Evolutionary conservation across 2,113 vertebrate species (phyloP).

Genomic region (Podarcis raffonei): DNA sequence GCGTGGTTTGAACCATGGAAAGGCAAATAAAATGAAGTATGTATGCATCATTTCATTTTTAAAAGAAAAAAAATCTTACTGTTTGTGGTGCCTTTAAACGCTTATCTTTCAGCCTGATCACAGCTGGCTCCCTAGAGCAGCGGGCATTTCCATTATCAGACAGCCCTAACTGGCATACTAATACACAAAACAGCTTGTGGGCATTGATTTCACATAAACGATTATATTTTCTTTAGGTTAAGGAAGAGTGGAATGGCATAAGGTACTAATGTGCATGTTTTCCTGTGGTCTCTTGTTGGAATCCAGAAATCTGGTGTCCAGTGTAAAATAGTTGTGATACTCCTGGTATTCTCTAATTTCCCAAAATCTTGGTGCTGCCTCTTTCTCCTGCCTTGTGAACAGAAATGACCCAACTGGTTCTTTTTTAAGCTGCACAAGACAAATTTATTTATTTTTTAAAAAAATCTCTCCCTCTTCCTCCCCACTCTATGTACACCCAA

Average conservation of each 20-base stretch:
- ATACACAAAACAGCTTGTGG: slow-evolving; percentile 9
- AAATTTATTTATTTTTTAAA: too few species aligned
- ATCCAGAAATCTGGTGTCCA: neutral
- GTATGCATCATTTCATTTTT: too few species aligned
- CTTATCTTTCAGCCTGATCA: neutral
- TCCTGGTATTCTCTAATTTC: neutral
- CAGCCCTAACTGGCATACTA: neutral
- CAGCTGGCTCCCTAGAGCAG: slow-evolving; percentile 29
- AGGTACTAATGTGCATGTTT: slow-evolving; percentile 5
- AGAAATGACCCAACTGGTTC: neutral
- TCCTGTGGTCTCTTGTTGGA: neutral
- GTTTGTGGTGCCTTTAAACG: slow-evolving; percentile 16
- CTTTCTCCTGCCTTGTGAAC: neutral
- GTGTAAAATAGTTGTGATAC: neutral
- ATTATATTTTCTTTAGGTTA: slow-evolving; percentile 4
- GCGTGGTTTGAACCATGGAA: too few species aligned
- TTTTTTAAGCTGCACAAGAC: too few species aligned
- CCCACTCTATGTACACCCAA: too few species aligned
- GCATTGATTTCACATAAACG: slow-evolving; percentile 33
- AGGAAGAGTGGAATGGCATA: slow-evolving; percentile 2
- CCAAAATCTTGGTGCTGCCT: neutral
- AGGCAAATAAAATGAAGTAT: too few species aligned
- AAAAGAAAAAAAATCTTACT: neutral
- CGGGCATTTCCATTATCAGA: slow-evolving; percentile 51
- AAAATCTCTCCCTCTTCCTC: too few species aligned